Evolutionary conservation across 2,113 vertebrate species (phyloP).

Genomic region (Ranitomeya imitator): DNA sequence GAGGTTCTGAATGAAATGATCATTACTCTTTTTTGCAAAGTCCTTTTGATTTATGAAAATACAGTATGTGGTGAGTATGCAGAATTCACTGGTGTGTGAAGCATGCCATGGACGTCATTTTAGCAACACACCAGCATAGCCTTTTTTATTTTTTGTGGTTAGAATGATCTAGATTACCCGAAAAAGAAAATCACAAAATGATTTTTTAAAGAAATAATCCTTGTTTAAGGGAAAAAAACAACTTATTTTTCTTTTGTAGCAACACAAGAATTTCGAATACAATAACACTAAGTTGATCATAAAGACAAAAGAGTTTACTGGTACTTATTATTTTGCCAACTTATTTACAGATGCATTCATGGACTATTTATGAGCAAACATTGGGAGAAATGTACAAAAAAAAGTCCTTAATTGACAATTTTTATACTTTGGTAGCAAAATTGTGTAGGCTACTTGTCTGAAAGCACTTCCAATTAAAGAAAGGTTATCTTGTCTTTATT

Average conservation of each 20-base stretch:
- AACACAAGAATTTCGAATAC: background rate
- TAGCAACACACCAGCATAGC: no score
- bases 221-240: no score
- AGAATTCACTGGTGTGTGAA: no score
- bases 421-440: background rate
- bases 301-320: background rate
- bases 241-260: background rate
- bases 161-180: no score
- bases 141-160: no score
- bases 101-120: no score
- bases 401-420: background rate
- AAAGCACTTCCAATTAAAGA: background rate
- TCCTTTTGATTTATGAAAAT: no score
- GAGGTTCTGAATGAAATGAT: no score
- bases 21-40: no score
- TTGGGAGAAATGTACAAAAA: background rate
- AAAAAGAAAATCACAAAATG: no score
- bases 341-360: background rate
- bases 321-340: background rate
- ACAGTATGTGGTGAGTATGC: no score
- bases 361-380: background rate
- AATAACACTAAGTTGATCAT: background rate
- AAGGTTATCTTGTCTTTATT: constrained; percentile 22
- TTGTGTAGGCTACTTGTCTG: background rate
- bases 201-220: no score